Conservation (phyloP, 2,888 invertebrate species). For the Pantelozetes paolii region DNA sequence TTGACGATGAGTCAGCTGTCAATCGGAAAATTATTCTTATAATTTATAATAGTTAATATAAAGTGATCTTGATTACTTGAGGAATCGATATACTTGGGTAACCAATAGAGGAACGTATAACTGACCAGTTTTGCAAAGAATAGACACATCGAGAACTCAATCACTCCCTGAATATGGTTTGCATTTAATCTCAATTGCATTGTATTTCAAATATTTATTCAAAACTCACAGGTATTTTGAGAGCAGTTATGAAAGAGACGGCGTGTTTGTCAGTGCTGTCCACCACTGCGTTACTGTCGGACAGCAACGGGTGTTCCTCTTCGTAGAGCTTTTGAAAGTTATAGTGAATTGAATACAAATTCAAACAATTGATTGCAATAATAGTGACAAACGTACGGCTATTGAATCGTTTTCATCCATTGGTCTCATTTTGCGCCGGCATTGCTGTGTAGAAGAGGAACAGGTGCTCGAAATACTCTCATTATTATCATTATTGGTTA, state of each 20-base stretch:
- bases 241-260: slow-evolving; percentile 70
- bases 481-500: background rate
- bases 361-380: background rate
- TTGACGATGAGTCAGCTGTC: slow-evolving; percentile 61
- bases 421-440: slow-evolving; percentile 27
- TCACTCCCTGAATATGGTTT: slow-evolving; percentile 64
- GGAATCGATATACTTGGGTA: slow-evolving; percentile 79
- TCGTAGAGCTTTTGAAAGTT: slow-evolving; percentile 45
- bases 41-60: slow-evolving; percentile 30
- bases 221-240: slow-evolving; percentile 67
- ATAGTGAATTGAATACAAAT: too few species aligned
- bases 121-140: slow-evolving; percentile 96
- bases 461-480: background rate
- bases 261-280: slow-evolving; percentile 56
- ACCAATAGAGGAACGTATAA: slow-evolving; percentile 95
- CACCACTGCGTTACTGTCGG: slow-evolving; percentile 42
- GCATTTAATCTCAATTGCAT: slow-evolving; percentile 41
- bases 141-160: slow-evolving; percentile 84
- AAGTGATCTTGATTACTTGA: slow-evolving; percentile 63
- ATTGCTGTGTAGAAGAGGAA: slow-evolving; percentile 1
- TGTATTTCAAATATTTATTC: background rate
- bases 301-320: slow-evolving; percentile 50
- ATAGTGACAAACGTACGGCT: too few species aligned
- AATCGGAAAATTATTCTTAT: background rate
- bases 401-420: background rate